Evolutionary conservation across 1,140 invertebrate species (phyloP).

Genomic region (Cyphomyrmex costatus): DNA sequence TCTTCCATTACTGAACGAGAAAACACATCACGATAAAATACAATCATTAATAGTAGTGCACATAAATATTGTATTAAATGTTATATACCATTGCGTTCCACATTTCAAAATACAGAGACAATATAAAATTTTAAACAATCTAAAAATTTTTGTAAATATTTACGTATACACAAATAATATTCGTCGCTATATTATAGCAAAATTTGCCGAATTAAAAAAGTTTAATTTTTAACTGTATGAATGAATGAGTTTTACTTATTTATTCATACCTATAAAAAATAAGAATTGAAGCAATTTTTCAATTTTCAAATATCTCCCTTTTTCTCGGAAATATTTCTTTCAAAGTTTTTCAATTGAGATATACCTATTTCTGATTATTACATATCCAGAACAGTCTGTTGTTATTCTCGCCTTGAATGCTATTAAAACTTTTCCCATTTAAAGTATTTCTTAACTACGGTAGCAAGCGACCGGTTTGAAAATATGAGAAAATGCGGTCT

Average conservation of each 20-base stretch:
- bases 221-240: too few species aligned
- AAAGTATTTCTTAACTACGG: conserved; percentile 59
- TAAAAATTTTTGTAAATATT: conserved; percentile 14
- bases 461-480: conserved; percentile 25
- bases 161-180: neutral
- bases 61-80: neutral
- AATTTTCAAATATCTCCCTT: neutral
- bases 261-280: neutral
- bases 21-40: neutral
- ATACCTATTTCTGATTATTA: conserved; percentile 51
- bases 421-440: conserved; percentile 73
- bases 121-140: neutral
- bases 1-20: neutral
- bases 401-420: conserved; percentile 55
- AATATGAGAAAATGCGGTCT: conserved; percentile 6
- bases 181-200: neutral
- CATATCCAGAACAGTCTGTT: conserved; percentile 42
- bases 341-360: conserved; percentile 54
- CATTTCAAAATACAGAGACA: too few species aligned
- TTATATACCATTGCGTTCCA: too few species aligned
- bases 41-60: neutral
- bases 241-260: neutral
- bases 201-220: neutral
- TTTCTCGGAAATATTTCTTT: neutral
- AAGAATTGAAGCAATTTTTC: neutral